Percentiles rank a stretch among this genome's conserved stretches.
These are phyloP conservation scores for Antheraea pernyi DNA, from an alignment of 1,140 invertebrate species.

Conservation along the genomic window DNA sequence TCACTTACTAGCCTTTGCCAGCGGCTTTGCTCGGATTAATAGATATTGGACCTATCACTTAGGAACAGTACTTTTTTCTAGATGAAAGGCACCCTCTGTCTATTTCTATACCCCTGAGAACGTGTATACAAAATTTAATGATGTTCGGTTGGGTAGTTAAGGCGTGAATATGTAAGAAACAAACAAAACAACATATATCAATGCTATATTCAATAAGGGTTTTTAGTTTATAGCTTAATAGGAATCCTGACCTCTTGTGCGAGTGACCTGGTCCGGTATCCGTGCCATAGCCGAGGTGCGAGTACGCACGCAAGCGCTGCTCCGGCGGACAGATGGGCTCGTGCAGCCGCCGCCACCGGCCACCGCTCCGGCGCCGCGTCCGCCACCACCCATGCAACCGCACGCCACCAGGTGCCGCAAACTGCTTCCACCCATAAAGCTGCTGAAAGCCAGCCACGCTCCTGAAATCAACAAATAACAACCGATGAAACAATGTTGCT, in stretches of 20 bases:
- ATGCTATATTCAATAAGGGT: too few relatives aligned
- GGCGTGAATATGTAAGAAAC: too few relatives aligned
- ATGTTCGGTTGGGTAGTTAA: too few relatives aligned
- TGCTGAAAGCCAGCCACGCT: slow-evolving; percentile 88
- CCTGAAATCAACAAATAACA: slow-evolving; percentile 71
- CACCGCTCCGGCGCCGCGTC: slow-evolving; percentile 32
- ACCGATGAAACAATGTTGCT: background rate
- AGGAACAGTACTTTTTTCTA: too few relatives aligned
- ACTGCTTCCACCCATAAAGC: slow-evolving; percentile 88
- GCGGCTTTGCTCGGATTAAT: too few relatives aligned
- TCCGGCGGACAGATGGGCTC: slow-evolving; percentile 86
- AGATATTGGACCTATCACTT: too few relatives aligned
- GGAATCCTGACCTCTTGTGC: slow-evolving; percentile 80
- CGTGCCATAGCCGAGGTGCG: slow-evolving; percentile 89
- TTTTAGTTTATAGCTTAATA: background rate
- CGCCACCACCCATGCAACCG: slow-evolving; percentile 38
- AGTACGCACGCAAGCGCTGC: slow-evolving; percentile 87
- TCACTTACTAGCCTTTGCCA: too few relatives aligned
- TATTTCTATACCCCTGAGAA: too few relatives aligned
- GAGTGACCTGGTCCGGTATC: slow-evolving; percentile 79
- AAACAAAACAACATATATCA: too few relatives aligned
- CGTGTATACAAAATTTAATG: too few relatives aligned
- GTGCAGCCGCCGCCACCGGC: slow-evolving; percentile 46
- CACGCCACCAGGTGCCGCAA: slow-evolving; percentile 75
- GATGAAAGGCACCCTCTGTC: too few relatives aligned